Percentiles rank a stretch among this genome's conserved stretches.
phyloP scores from a whole-genome alignment of 35 echinoderm and acorn worm species.

The Ophioderma brevispina region DNA sequence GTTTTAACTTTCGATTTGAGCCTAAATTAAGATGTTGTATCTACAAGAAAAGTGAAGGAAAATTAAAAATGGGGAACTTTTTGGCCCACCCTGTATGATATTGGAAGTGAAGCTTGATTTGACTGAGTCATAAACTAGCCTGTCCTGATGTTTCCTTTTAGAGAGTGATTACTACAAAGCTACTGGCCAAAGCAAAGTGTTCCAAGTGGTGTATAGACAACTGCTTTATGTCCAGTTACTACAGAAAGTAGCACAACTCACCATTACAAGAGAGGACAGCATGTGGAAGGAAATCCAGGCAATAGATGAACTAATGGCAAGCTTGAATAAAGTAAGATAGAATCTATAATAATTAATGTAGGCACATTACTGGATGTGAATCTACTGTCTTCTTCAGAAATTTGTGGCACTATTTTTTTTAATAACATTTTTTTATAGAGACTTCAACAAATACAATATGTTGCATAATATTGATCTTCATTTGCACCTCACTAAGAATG shows the following conservation, averaged over 20 bases:
- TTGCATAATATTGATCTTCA: too few species aligned
- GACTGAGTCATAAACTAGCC: too few species aligned
- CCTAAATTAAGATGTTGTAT: too few species aligned
- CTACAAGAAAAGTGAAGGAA: too few species aligned
- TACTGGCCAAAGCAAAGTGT: slow-evolving; percentile 60
- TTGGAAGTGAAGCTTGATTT: too few species aligned
- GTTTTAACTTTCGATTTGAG: too few species aligned
- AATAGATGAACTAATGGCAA: neutral
- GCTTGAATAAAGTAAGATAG: neutral
- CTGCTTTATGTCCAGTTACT: slow-evolving; percentile 42
- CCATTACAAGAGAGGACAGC: neutral
- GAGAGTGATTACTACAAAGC: slow-evolving; percentile 31
- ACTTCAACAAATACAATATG: too few species aligned
- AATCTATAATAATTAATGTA: neutral
- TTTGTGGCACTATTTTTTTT: neutral
- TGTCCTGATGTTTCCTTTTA: neutral
- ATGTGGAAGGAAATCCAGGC: neutral
- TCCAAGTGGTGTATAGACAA: slow-evolving; percentile 44
- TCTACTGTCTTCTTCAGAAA: neutral
- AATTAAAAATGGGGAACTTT: too few species aligned
- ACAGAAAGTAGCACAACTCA: neutral
- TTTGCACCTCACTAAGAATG: too few species aligned
- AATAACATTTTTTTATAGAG: too few species aligned
- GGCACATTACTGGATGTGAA: neutral
- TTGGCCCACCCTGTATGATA: too few species aligned